These are phyloP conservation scores for Leptinotarsa tumamoca DNA, from an alignment of 2,888 invertebrate species.

Conservation along the genomic window DNA sequence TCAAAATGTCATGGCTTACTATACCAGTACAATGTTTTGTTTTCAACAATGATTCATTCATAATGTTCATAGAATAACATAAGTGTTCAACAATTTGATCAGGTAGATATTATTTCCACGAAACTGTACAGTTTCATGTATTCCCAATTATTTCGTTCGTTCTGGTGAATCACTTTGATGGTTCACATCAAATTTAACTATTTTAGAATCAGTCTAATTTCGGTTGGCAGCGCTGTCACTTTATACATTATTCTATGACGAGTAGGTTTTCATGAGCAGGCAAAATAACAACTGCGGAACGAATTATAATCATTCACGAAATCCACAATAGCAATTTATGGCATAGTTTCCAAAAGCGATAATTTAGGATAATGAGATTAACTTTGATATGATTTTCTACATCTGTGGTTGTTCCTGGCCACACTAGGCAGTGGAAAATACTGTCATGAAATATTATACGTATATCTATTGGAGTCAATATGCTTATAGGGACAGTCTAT, in stretches of 20 bases:
- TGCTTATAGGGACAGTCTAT: too few relatives aligned
- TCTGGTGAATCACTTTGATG: not conserved
- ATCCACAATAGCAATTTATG: conserved; percentile 12
- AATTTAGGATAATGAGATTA: conserved; percentile 9
- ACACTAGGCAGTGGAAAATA: not conserved
- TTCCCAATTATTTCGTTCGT: not conserved
- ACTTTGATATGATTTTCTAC: conserved; percentile 11
- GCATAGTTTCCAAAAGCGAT: not conserved
- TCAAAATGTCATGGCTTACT: too few relatives aligned
- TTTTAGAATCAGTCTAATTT: not conserved
- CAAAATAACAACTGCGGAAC: conserved; percentile 11
- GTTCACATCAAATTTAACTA: conserved; percentile 8
- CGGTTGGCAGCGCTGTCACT: not conserved
- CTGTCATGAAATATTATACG: not conserved
- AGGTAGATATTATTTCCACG: too few relatives aligned
- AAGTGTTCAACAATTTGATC: too few relatives aligned
- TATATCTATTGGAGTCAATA: too few relatives aligned
- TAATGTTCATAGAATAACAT: too few relatives aligned
- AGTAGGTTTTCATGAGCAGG: not conserved
- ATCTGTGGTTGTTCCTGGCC: not conserved
- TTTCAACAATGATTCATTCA: too few relatives aligned
- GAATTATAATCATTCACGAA: not conserved
- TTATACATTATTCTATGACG: not conserved
- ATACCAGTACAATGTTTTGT: too few relatives aligned
- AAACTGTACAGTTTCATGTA: not conserved